A percentile compares a stretch with the other conserved stretches of the same genome.
phyloP scores from a whole-genome alignment of 2,888 invertebrate genomes.

The Sphaerophoria rueppellii region DNA sequence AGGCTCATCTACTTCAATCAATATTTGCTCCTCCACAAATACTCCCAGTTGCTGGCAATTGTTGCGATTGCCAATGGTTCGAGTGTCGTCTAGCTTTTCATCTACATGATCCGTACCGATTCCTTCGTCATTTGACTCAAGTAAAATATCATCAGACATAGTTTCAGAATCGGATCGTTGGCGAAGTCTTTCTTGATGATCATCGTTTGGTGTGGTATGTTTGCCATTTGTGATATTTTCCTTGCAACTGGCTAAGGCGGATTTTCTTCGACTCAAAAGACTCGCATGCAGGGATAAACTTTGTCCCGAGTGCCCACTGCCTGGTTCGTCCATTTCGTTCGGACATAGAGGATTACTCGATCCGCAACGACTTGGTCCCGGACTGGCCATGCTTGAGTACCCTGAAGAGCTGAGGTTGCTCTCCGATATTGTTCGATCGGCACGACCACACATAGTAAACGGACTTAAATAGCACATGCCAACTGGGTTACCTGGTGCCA shows the following conservation, averaged over 20 bases:
- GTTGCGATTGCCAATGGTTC: conserved; percentile 71
- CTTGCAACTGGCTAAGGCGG: conserved; percentile 84
- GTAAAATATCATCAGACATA: conserved; percentile 87
- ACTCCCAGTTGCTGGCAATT: conserved; percentile 71
- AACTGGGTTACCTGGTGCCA: conserved; percentile 80
- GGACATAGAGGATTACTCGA: conserved; percentile 91
- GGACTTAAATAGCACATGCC: conserved; percentile 90
- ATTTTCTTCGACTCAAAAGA: conserved; percentile 84
- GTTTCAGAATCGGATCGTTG: conserved; percentile 89
- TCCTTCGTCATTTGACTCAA: conserved; percentile 90
- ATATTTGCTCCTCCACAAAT: conserved; percentile 75
- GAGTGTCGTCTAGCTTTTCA: conserved; percentile 85
- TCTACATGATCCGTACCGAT: conserved; percentile 88
- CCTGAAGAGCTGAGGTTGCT: conserved; percentile 93
- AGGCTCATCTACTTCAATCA: conserved; percentile 76
- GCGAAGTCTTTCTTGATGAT: conserved; percentile 78
- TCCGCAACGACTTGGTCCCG: conserved; percentile 91
- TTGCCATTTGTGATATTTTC: conserved; percentile 82
- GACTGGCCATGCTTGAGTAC: conserved; percentile 93
- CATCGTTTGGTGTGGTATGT: conserved; percentile 73
- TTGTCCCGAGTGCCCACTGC: conserved; percentile 82
- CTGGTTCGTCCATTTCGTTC: conserved; percentile 89
- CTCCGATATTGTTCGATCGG: conserved; percentile 90
- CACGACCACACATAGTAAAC: conserved; percentile 88
- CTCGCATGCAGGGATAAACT: conserved; percentile 77